Evolutionary conservation across 2,888 invertebrate genomes (phyloP), one percentile per base, ranked within the genome.

Genomic region (Pyrochroa serraticornis): DNA sequence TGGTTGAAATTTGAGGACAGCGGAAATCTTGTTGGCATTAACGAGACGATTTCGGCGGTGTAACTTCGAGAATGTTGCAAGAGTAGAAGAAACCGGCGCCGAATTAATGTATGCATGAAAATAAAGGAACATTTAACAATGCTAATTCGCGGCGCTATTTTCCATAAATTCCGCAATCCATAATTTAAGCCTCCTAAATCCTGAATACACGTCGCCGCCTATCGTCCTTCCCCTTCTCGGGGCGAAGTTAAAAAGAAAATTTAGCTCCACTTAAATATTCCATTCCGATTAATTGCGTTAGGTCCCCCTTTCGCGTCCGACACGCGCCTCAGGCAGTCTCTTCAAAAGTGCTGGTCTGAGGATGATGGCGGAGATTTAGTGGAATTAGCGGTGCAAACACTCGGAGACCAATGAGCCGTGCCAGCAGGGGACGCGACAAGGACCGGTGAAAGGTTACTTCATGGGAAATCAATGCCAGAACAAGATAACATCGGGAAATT

Each of bases 211-310:
- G 30, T 6, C 30, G 41, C n/a, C 39, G 42, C 10, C 38, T 43
- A 38, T 35, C 34, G 46, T 47, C 32, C 12, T 42, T 31, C 32
- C 42, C 7, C n/a, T n/a, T 8, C 7, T 31, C 44, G 45, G 41
- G 58, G 34, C 44, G 39, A 58, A 49, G 39, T 49, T 58, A 43
- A 58, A 58, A 54, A 53, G 54, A 58, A 58, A 58, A 58, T 58
- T 58, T 54, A 58, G 48, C 50, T 54, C 50, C 45, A 54, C 54
- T 59, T 59, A 59, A 54, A 59, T 59, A 59, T 59, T 59, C 59
- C 59, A 59, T 59, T 59, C 56, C 59, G 59, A 59, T 59, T 59
- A 59, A 54, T 59, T 59, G 54, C 50, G 46, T 59, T 46, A 54
- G 43, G 53, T 53, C 49, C 53, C 53, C 39, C 37, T 52, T 57